Base-by-base conservation (phyloP, 2,797 vertebrate genomes). In the Gymnothorax reevesii region DNA sequence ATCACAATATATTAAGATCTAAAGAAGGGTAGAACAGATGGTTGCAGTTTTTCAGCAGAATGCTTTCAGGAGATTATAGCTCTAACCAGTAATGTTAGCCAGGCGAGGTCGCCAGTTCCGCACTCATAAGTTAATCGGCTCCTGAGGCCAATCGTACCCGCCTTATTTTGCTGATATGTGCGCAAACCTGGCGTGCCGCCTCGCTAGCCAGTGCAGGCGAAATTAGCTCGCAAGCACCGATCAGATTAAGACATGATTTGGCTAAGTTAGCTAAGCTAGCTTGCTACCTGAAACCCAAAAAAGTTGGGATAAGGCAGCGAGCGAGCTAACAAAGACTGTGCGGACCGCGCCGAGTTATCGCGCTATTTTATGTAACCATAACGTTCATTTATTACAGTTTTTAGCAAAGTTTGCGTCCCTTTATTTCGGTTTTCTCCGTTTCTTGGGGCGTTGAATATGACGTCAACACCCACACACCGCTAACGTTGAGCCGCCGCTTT, bases 381-480 rank as follows among this genome's bases (percentile, higher is more conserved):
- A 42, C 33, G 33, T 42, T 42, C 33, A 42, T 42, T 42, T 1
- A 42, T 42, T 42, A 42, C 33, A 42, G 33, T 42, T 42, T 42
- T 42, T 2, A 42, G 33, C 2, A 1, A 42, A 42, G 33, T 42
- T 42, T 2, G 33, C 2, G 33, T 42, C 33, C 33, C 33, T 42
- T 42, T 69, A n/a, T 69, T 22, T 25, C 25, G n/a, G 22, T 69
- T 69, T 33, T 55, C 8, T 9, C 20, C n/a, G 52, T 20, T 80
- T 33, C 77, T 54, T 80, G 6, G 55, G 55, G 17, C 55, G 77
- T 80, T 80, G 52, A 17, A 15, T 52, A n/a, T 54, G n/a, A 42
- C 33, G 33, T 42, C 33, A 55, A 80, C 77, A 80, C 77, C 77
- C 77, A 54, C 77, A 80, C 77, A 55, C 20, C 52, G 77, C 49